phyloP scores from a whole-genome alignment of 2,888 invertebrate genomes.

The Sinodicranocentrus sp. region DNA sequence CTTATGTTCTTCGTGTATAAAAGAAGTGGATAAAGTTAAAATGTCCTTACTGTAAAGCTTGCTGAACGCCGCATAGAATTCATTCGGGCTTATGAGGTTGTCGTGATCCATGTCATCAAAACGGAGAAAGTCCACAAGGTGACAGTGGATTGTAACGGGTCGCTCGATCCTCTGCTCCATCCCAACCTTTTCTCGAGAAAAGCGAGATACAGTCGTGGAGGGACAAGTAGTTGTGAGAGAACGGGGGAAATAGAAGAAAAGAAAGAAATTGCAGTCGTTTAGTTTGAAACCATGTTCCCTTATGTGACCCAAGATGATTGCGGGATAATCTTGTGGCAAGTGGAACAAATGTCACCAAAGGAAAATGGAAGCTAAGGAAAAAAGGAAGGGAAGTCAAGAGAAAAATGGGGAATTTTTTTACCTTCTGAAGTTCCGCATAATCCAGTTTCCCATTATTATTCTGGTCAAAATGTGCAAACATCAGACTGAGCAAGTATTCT shows the following conservation, averaged over 20 bases:
- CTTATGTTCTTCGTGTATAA: slow-evolving; percentile 18
- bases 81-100: slow-evolving; percentile 84
- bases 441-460: slow-evolving; percentile 85
- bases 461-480: slow-evolving; percentile 88
- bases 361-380: neutral
- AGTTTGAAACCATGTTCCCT: slow-evolving; percentile 55
- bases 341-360: slow-evolving; percentile 58
- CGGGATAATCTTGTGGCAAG: slow-evolving; percentile 65
- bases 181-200: slow-evolving; percentile 54
- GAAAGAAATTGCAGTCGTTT: slow-evolving; percentile 62
- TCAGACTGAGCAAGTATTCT: slow-evolving; percentile 86
- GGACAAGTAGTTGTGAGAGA: neutral
- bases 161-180: slow-evolving; percentile 69
- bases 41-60: slow-evolving; percentile 81
- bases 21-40: slow-evolving; percentile 14
- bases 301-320: slow-evolving; percentile 67
- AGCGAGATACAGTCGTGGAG: neutral
- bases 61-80: slow-evolving; percentile 87
- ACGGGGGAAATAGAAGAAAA: neutral
- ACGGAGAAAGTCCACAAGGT: slow-evolving; percentile 82
- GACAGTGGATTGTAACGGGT: slow-evolving; percentile 65
- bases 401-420: slow-evolving; percentile 75
- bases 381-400: neutral
- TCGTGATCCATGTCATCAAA: slow-evolving; percentile 85
- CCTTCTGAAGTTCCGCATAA: slow-evolving; percentile 84